Evolutionary conservation across 1,140 invertebrate genomes (phyloP).

Genomic region (Lethrus apterus): DNA sequence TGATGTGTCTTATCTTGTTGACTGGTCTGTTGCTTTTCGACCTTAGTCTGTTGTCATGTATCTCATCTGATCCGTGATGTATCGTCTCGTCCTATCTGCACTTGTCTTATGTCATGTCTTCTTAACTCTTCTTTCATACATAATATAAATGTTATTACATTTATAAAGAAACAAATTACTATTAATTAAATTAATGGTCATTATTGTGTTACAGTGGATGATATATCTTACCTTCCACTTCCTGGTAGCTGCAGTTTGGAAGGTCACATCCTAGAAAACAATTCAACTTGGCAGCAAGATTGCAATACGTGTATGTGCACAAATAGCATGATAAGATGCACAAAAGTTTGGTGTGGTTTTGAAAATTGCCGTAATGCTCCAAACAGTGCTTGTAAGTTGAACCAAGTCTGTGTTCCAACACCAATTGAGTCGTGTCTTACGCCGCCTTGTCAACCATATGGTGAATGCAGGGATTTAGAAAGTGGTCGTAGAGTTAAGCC

Average conservation of each 20-base stretch:
- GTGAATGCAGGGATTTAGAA: slow-evolving; percentile 71
- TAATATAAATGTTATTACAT: too few species aligned
- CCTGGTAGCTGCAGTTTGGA: slow-evolving; percentile 50
- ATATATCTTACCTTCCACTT: slow-evolving; percentile 35
- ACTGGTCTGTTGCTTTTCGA: too few species aligned
- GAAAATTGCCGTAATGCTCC: slow-evolving; percentile 62
- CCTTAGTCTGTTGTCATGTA: too few species aligned
- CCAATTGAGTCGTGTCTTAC: slow-evolving; percentile 68
- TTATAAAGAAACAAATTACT: background rate
- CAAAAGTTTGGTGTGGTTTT: slow-evolving; percentile 76
- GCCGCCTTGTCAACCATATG: slow-evolving; percentile 67
- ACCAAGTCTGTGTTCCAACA: slow-evolving; percentile 69
- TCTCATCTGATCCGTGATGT: too few species aligned
- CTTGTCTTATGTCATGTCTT: too few species aligned
- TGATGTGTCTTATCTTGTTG: too few species aligned
- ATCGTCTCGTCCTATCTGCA: too few species aligned
- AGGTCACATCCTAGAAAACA: slow-evolving; percentile 49
- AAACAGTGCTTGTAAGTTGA: slow-evolving; percentile 47
- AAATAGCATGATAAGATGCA: slow-evolving; percentile 67
- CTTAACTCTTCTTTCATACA: too few species aligned
- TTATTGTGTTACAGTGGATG: slow-evolving; percentile 38
- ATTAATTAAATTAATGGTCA: slow-evolving; percentile 10
- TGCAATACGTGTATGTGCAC: slow-evolving; percentile 79
- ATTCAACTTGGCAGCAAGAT: slow-evolving; percentile 59
- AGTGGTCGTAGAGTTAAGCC: slow-evolving; percentile 66